Percentiles rank a stretch among this genome's conserved stretches.
phyloP scores from a whole-genome alignment of 2,888 invertebrate species.

The Erannis defoliaria region DNA sequence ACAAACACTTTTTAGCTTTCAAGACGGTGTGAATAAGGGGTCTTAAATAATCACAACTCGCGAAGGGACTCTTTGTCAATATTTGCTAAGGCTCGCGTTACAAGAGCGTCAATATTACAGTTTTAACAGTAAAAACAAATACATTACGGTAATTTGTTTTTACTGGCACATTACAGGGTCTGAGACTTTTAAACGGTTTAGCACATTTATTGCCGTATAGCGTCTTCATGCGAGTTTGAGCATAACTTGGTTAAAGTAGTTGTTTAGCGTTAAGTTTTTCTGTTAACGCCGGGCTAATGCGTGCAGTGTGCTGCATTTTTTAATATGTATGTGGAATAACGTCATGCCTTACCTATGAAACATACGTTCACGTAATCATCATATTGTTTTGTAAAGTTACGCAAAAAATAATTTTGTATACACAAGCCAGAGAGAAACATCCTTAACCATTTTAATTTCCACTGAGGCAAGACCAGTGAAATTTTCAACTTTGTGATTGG shows the following conservation, averaged over 20 bases:
- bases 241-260: constrained; percentile 1
- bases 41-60: constrained; percentile 32
- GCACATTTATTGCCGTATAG: constrained; percentile 7
- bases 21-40: constrained; percentile 21
- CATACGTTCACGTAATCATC: too few relatives aligned
- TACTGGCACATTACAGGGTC: constrained; percentile 37
- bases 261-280: constrained; percentile 17
- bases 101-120: constrained; percentile 32
- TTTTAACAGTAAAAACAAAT: constrained; percentile 39
- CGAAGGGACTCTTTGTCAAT: constrained; percentile 36
- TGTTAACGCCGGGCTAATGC: constrained; percentile 19
- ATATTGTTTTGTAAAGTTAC: too few relatives aligned
- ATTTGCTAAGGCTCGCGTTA: constrained; percentile 38
- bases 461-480: too few relatives aligned
- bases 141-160: constrained; percentile 38
- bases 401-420: too few relatives aligned
- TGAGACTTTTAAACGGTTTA: constrained; percentile 26
- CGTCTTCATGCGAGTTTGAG: constrained; percentile 9
- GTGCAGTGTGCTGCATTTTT: too few relatives aligned
- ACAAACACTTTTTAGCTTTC: constrained; percentile 27
- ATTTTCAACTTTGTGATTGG: too few relatives aligned
- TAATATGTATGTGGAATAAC: too few relatives aligned
- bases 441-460: too few relatives aligned
- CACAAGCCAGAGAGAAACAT: too few relatives aligned
- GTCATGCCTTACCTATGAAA: too few relatives aligned